phyloP scores from a whole-genome alignment of 2,888 invertebrate genomes.

The Luffia ferchaultella region DNA sequence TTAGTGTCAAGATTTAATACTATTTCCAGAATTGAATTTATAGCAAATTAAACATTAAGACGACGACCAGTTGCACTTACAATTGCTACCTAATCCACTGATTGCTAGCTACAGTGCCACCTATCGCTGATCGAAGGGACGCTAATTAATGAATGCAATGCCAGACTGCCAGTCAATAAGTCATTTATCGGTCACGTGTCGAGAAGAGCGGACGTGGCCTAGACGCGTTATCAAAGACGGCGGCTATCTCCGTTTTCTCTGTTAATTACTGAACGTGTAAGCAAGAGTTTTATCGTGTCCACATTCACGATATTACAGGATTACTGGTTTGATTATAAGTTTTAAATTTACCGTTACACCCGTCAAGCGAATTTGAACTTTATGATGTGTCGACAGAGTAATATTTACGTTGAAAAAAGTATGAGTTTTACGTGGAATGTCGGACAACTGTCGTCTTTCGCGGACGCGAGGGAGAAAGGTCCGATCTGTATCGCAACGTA shows the following conservation, averaged over 20 bases:
- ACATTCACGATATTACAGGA: slow-evolving; percentile 10
- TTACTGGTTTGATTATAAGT: slow-evolving; percentile 12
- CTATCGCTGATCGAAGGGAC: neutral
- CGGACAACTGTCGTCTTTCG: slow-evolving; percentile 33
- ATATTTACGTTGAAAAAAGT: slow-evolving; percentile 11
- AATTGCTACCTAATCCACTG: too few species aligned
- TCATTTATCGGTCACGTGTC: neutral
- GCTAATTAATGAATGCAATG: neutral
- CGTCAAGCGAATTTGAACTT: slow-evolving; percentile 1
- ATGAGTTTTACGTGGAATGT: slow-evolving; percentile 39
- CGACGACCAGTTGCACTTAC: too few species aligned
- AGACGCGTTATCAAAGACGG: neutral
- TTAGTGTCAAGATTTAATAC: too few species aligned
- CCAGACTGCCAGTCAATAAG: too few species aligned
- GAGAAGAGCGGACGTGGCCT: neutral
- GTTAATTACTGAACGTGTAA: slow-evolving; percentile 8
- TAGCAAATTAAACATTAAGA: too few species aligned
- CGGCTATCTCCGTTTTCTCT: slow-evolving; percentile 1
- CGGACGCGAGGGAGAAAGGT: slow-evolving; percentile 30
- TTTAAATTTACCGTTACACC: slow-evolving; percentile 3
- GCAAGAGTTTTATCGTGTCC: neutral
- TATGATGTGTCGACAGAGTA: slow-evolving; percentile 7
- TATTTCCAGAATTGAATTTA: too few species aligned
- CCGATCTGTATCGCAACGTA: slow-evolving; percentile 45
- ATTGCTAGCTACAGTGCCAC: neutral